Evolutionary conservation across 2,113 vertebrate species (phyloP).

Genomic region (Plotosus lineatus): DNA sequence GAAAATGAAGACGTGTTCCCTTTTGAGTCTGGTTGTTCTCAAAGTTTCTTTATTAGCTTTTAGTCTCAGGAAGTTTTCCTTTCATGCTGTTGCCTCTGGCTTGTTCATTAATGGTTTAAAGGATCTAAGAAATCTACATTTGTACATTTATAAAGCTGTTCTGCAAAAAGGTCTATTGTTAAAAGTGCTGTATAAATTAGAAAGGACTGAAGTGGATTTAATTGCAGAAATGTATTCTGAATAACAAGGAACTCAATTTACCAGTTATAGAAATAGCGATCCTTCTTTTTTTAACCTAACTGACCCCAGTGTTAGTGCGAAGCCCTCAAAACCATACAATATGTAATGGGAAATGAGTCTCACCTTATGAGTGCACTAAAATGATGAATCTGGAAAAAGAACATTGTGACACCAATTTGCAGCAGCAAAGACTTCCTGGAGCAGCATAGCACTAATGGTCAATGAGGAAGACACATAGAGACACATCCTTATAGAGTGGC

Average conservation of each 20-base stretch:
- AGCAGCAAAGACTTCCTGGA: background rate
- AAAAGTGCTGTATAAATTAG: background rate
- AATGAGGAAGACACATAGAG: background rate
- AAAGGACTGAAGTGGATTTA: background rate
- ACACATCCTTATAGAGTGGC: background rate
- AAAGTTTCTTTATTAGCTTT: background rate
- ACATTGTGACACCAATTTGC: slow-evolving; percentile 1
- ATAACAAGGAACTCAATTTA: background rate
- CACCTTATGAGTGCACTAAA: background rate
- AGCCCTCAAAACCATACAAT: background rate
- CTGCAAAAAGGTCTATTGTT: background rate
- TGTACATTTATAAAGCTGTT: background rate
- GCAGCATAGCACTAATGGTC: background rate
- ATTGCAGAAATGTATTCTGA: background rate
- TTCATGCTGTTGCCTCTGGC: background rate
- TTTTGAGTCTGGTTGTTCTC: background rate
- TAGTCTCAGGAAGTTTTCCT: background rate
- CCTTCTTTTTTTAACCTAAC: background rate
- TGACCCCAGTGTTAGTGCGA: background rate
- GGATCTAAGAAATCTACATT: background rate
- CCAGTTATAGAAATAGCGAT: background rate
- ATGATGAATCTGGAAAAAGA: background rate
- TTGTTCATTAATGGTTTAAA: background rate
- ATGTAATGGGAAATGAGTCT: background rate
- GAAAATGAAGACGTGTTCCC: background rate